Evolutionary conservation across 2,888 invertebrate genomes (phyloP).

Genomic region (Drosophila diplacantha): DNA sequence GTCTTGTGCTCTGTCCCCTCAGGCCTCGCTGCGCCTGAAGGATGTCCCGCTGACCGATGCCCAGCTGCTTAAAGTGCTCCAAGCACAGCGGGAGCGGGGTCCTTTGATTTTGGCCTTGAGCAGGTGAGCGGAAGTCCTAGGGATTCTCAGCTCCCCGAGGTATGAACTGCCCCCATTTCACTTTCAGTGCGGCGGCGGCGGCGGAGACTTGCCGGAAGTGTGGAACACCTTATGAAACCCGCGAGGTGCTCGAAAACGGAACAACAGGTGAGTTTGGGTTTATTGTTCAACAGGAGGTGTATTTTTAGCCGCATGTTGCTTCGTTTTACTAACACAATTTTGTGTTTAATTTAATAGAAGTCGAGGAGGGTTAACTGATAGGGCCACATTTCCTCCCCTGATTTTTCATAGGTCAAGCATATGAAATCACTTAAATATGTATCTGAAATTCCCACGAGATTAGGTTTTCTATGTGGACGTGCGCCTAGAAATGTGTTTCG

Average conservation of each 20-base stretch:
- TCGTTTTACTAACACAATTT: slow-evolving; percentile 9
- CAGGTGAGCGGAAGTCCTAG: slow-evolving; percentile 60
- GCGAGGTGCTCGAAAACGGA: slow-evolving; percentile 40
- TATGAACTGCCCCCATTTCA: background rate
- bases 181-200: slow-evolving; percentile 11
- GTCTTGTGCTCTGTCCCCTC: slow-evolving; percentile 10
- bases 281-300: background rate
- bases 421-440: background rate
- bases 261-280: slow-evolving; percentile 16
- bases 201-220: slow-evolving; percentile 53
- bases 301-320: background rate
- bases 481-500: background rate
- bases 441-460: background rate
- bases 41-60: slow-evolving; percentile 60
- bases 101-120: slow-evolving; percentile 73
- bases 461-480: background rate
- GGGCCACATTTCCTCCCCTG: slow-evolving; percentile 3
- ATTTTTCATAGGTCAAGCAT: background rate
- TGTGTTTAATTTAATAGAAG: background rate
- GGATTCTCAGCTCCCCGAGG: background rate
- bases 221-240: slow-evolving; percentile 55
- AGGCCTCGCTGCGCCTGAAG: slow-evolving; percentile 66
- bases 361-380: background rate
- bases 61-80: slow-evolving; percentile 61
- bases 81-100: slow-evolving; percentile 62